Base-by-base conservation (phyloP, 2,888 invertebrate genomes). In the Strigamia maritima region DNA sequence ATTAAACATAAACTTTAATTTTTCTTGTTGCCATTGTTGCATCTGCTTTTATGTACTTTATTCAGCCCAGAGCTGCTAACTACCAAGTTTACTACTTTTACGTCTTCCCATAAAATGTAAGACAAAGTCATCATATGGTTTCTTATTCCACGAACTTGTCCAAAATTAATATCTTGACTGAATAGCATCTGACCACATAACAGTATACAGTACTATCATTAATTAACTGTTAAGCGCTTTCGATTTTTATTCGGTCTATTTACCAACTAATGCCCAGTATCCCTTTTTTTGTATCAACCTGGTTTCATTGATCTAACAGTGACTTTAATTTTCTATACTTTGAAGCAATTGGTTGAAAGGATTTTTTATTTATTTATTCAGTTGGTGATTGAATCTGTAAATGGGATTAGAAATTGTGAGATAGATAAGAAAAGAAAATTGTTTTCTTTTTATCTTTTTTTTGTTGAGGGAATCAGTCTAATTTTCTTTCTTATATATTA, bases 401-500 rank as follows among this genome's bases (percentile, higher is more conserved):
- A 35, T 6, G 8, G 16, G 44, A n/a, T 44, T 14, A n/a, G 44
- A 44, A n/a, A 16, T 54, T 1, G 19, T 54, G 19, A 54, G 19
- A 54, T 2, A 19, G n/a, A 54, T 19, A 54, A 54, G 22, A 22
- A n/a, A 2, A 19, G 19, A 54, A 16, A 6, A 19, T n/a, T 1
- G 16, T 54, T 54, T 54, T 16, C 12, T 16, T 44, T n/a, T 44
- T 16, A 19, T 54, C 1, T 19, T n/a, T 22, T 8, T 8, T n/a
- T 19, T n/a, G 19, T 2, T 7, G 19, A n/a, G 3, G 19, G 54
- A 19, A n/a, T 8, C 8, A 70, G 26, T 70, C 70, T 70, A 70
- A 70, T 70, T 70, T 70, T 70, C 70, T 65, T 22, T 70, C n/a
- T n/a, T 28, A 26, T 26, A 24, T 26, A 70, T 70, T 54, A 19